Conservation (phyloP, 1,140 invertebrate species). For the Eurosta solidaginis region DNA sequence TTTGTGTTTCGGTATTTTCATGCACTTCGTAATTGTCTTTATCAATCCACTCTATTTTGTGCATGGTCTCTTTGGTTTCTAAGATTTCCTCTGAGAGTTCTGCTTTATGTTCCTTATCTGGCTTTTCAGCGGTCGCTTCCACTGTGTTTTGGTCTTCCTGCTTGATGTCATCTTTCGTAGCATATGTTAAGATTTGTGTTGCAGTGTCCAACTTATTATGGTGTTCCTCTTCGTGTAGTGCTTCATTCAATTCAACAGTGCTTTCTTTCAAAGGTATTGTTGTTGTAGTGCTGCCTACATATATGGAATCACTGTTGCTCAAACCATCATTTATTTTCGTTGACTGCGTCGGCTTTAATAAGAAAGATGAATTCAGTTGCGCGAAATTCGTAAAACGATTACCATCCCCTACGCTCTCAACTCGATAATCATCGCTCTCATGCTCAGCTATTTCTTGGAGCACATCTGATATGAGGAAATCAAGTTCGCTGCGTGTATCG, state of each 20-base stretch:
- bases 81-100: neutral
- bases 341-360: conserved; percentile 27
- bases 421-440: conserved; percentile 26
- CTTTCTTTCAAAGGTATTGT: neutral
- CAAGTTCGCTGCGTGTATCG: conserved; percentile 53
- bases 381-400: conserved; percentile 50
- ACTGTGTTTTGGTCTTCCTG: neutral
- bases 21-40: neutral
- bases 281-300: neutral
- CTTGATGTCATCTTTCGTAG: neutral
- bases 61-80: too few relatives aligned
- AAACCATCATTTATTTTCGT: neutral
- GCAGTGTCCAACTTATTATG: neutral
- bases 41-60: neutral
- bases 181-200: neutral
- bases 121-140: neutral
- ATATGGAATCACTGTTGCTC: neutral
- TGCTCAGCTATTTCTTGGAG: conserved; percentile 48
- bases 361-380: conserved; percentile 49
- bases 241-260: neutral
- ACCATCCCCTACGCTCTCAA: neutral
- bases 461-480: conserved; percentile 54
- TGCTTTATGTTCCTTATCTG: neutral
- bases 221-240: neutral
- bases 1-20: neutral